Evolutionary conservation across 2,113 vertebrate species (phyloP).

Genomic region (Burhinus oedicnemus): DNA sequence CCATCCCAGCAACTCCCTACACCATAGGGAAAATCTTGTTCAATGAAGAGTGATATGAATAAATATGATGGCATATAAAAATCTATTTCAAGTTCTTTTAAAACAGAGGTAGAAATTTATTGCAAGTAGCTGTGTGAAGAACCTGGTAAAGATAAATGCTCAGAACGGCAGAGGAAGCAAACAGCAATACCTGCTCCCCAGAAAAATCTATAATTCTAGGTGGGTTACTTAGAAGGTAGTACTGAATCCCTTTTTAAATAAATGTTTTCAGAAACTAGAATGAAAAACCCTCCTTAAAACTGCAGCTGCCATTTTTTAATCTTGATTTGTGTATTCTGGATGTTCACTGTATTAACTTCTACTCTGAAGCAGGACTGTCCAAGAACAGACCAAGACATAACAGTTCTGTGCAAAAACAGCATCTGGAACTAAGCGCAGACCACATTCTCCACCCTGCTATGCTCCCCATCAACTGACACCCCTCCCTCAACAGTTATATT

Average conservation of each 20-base stretch:
- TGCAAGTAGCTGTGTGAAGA: neutral
- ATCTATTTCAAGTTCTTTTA: neutral
- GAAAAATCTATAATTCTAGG: neutral
- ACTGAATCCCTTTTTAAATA: neutral
- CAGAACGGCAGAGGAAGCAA: neutral
- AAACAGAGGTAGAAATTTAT: neutral
- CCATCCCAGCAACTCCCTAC: neutral
- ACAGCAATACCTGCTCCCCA: neutral
- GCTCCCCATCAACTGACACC: neutral
- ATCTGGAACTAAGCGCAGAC: neutral
- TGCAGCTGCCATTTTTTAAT: neutral
- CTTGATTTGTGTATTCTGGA: neutral
- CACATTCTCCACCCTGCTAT: neutral
- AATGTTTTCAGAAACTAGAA: neutral
- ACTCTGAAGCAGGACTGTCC: neutral
- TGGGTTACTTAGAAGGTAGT: neutral
- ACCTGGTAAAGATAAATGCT: neutral
- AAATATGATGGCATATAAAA: neutral
- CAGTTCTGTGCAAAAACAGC: neutral
- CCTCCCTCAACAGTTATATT: neutral
- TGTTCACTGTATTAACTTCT: neutral
- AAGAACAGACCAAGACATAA: neutral
- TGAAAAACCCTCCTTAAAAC: neutral
- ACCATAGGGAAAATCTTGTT: neutral
- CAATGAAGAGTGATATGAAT: neutral